Base-by-base conservation (phyloP, 1,140 invertebrate species). In the Drosophila arawakana region DNA sequence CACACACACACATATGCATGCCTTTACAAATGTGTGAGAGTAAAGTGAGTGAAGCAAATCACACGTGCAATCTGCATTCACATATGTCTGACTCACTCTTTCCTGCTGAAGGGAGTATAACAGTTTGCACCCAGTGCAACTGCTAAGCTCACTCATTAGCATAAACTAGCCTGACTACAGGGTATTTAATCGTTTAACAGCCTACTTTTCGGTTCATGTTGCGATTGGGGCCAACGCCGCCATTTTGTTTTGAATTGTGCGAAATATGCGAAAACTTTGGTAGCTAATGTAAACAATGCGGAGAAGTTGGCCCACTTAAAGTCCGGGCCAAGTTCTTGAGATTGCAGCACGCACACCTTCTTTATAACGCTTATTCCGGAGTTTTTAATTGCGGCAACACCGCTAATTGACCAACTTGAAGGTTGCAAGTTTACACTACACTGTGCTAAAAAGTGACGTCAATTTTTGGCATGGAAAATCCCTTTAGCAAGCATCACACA, bases 301-400 rank as follows among this genome's bases (percentile, higher is more conserved):
- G 84, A 77, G 63, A 74, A 78, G 78, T 85, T 85, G 77, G 80
- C 84, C 73, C 76, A 80, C 67, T 80, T 88, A 47, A 25, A 50
- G 76, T 55, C n/a, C 54, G 44, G 73, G 66, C 66, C 71, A 68
- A 69, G 73, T 80, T 71, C 60, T 69, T 61, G 25, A 74, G 66
- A 70, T 73, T 83, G 60, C 37, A 55, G 37, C 83, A 86, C 80
- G 83, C 82, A 86, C 76, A 49, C 25, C 71, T 54, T 39, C 58
- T 50, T 34, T 47, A 35, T 54, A 35, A 2, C 18, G 2, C 34
- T 9, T 18, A 67, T 57, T n/a, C 25, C 21, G 34, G 21, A 47
- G 15, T 72, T 67, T 78, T 77, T 80, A 80, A 77, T 77, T 77
- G 63, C 65, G 62, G 49, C 43, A 5, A 30, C 35, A 21, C 44